Conservation (phyloP, 2,113 vertebrate species). For the Perca fluviatilis region DNA sequence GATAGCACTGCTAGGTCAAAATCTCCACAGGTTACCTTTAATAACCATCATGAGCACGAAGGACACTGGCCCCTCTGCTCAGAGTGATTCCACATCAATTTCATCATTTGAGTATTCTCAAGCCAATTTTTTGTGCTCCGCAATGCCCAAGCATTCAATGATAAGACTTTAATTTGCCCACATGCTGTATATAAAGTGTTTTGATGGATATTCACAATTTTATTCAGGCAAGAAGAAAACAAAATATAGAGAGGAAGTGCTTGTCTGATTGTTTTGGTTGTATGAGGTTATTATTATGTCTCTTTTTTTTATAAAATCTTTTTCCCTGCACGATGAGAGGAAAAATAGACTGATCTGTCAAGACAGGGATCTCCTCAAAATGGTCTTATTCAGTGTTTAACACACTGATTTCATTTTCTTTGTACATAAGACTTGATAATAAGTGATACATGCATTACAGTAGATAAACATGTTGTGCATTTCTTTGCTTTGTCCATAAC, state of each 20-base stretch:
- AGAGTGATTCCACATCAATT: too few relatives aligned
- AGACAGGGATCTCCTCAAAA: neutral
- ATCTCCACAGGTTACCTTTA: too few relatives aligned
- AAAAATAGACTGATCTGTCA: neutral
- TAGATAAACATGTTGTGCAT: neutral
- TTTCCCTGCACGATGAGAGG: neutral
- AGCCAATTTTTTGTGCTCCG: too few relatives aligned
- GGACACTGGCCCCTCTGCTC: too few relatives aligned
- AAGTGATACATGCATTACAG: neutral
- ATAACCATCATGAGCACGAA: too few relatives aligned
- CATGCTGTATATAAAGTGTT: too few relatives aligned
- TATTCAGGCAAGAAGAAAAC: neutral
- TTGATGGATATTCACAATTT: neutral
- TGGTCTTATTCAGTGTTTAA: neutral
- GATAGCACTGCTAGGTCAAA: too few relatives aligned
- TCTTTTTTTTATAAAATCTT: neutral
- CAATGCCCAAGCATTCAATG: too few relatives aligned
- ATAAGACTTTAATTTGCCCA: too few relatives aligned
- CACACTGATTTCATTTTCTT: neutral
- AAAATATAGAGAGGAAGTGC: too few relatives aligned
- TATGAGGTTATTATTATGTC: neutral
- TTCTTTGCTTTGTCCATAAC: neutral
- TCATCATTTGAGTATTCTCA: too few relatives aligned
- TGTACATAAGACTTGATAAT: neutral
- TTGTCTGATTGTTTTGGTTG: neutral